Evolutionary conservation across 2,113 vertebrate species (phyloP), one percentile per base, ranked within the genome.

Genomic region (Cyanistes caeruleus): DNA sequence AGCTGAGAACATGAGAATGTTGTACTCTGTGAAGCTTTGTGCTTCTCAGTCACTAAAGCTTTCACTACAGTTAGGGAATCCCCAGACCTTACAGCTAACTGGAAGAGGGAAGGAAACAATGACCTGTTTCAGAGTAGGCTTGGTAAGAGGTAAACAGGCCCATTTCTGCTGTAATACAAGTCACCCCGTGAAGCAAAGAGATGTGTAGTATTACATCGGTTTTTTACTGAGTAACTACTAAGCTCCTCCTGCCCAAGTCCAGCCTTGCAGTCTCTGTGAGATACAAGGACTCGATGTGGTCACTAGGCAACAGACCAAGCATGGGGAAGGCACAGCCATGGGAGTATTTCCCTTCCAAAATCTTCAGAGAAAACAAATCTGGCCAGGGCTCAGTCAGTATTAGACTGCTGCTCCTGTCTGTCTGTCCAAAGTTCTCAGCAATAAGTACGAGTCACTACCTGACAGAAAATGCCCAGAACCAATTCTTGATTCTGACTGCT

Each of bases 281-380:
- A 39, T 17, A 30, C 27, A 24, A 1, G 17, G 30, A 35, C 46
- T 9, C 3, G 0, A 1, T 3, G 7, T 3, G 37, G 68, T 43
- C 62, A 49, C 78, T 10, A 12, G 33, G 79, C 60, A 72, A 75
- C 65, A 78, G 53, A 55, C 14, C 41, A 23, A 59, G 44, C 1
- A 3, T 2, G 16, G 44, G 30, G 67, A 75, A 15, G 18, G 22
- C 59, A 27, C 27, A 39, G 48, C 5, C 3, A 1, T 4, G 31
- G 22, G 28, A 75, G 16, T 3, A 62, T 19, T 33, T 37, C 72
- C 63, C 48, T 77, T 56, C n/a, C 82, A 73, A 55, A 88, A 46
- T 13, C 79, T 33, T 85, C 41, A 25, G 20, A 76, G 53, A 33
- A 83, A 76, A 63, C 33, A 9, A 60, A 5, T 7, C 35, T 24